Evolutionary conservation across 2,113 vertebrate species (phyloP), one percentile per base, ranked within the genome.

Genomic region (Pipra filicauda): DNA sequence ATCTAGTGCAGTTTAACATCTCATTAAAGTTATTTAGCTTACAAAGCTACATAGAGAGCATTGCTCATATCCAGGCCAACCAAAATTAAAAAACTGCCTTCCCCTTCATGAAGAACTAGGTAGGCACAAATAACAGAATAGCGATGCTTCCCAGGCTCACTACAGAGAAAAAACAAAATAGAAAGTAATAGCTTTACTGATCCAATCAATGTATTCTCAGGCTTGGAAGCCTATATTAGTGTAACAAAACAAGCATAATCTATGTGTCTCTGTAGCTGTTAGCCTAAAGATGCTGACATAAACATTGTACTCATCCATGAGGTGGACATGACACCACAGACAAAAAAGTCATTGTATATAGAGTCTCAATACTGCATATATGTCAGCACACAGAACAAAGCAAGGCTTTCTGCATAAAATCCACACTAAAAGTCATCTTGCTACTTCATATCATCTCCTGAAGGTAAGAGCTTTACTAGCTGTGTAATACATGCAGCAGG

Each of bases 381-480:
- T 84, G 88, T 94, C 86, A 93, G 86, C 83, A 94, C 31, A 54
- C 52, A 92, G 59, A 93, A 95, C 85, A 96, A 96, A 91, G 79
- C 61, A 74, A 59, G 65, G 72, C 79, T 89, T 93, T 97, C 86
- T 93, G 69, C 43, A 57, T 21, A 70, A 92, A 94, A 88, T 39
- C 41, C 51, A 78, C 2, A 0, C 12, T 59, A 49, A 26, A 88
- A 77, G 41, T 55, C 27, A 74, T 71, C 69, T 75, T 66, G 24
- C 64, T 84, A 71, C 30, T 71, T 59, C 31, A 57, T 3, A 58
- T 24, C n/a, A 81, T 46, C 28, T 77, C 55, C 39, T 70, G 54
- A 88, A 82, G 37, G 46, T 31, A 77, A 77, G 49, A 71, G 39
- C 27, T 55, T 43, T 37, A 48, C 31, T 55, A 74, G 20, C 23